A percentile compares a stretch with the other conserved stretches of the same genome.
These are phyloP conservation scores for Struthio camelus DNA, from an alignment of 2,113 vertebrate genomes.

Conservation along the genomic window DNA sequence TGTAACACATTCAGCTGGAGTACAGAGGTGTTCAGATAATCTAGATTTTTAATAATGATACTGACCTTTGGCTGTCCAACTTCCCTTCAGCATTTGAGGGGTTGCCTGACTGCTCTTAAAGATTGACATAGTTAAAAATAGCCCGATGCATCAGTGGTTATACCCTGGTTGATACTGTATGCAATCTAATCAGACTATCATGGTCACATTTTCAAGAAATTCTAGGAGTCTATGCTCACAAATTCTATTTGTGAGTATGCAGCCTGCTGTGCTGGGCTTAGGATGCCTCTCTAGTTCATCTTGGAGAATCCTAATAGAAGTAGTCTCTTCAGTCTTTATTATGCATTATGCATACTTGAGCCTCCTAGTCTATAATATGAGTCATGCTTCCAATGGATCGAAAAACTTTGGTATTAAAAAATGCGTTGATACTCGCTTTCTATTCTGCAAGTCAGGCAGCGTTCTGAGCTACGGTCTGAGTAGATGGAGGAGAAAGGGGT, in stretches of 20 bases:
- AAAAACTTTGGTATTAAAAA: neutral
- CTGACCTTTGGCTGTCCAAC: neutral
- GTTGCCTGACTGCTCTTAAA: neutral
- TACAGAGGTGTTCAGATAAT: neutral
- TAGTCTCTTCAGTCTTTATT: neutral
- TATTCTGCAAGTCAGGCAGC: neutral
- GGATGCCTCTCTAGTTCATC: neutral
- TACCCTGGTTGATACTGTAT: neutral
- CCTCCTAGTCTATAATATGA: neutral
- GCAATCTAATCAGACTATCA: neutral
- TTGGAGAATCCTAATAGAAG: neutral
- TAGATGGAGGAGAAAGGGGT: neutral
- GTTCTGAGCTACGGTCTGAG: neutral
- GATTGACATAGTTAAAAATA: neutral
- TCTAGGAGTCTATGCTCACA: neutral
- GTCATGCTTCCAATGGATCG: neutral
- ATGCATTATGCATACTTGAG: neutral
- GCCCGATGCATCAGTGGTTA: neutral
- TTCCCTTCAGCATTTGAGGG: neutral
- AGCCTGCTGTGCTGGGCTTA: neutral
- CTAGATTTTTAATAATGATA: neutral
- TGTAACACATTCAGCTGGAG: neutral
- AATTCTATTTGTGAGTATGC: neutral
- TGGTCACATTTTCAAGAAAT: neutral
- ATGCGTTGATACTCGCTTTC: neutral